Evolutionary conservation across 2,113 vertebrate genomes (phyloP).

Genomic region (Otus sunia): DNA sequence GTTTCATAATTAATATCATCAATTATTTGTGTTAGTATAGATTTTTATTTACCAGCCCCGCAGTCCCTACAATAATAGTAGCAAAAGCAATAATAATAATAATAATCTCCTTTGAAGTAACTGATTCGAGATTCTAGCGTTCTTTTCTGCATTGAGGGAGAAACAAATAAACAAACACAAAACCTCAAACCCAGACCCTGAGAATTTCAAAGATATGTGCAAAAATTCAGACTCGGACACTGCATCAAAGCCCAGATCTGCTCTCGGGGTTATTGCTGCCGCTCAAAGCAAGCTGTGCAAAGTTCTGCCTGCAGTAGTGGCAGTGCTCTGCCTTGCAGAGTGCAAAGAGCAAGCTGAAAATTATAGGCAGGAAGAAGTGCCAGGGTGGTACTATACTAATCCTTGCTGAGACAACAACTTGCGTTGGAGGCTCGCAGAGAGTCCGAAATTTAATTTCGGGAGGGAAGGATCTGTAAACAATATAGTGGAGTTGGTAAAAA

Average conservation of each 20-base stretch:
- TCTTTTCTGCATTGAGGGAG: neutral
- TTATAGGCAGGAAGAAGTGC: conserved; percentile 45
- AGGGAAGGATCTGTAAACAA: conserved; percentile 51
- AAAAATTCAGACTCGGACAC: neutral
- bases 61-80: neutral
- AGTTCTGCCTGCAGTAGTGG: neutral
- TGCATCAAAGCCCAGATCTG: neutral
- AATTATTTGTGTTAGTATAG: neutral
- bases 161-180: neutral
- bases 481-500: conserved; percentile 35
- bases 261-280: neutral
- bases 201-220: neutral
- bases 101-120: neutral
- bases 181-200: neutral
- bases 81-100: neutral
- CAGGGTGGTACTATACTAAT: conserved; percentile 47
- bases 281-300: neutral
- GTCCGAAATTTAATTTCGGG: conserved; percentile 57
- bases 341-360: conserved; percentile 58
- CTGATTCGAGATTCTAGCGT: neutral
- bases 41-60: neutral
- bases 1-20: neutral
- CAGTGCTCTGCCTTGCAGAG: conserved; percentile 12
- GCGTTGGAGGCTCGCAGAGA: neutral
- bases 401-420: conserved; percentile 57